phyloP scores from a whole-genome alignment of 2,797 vertebrate genomes.

The Cyprinodon diabolis region DNA sequence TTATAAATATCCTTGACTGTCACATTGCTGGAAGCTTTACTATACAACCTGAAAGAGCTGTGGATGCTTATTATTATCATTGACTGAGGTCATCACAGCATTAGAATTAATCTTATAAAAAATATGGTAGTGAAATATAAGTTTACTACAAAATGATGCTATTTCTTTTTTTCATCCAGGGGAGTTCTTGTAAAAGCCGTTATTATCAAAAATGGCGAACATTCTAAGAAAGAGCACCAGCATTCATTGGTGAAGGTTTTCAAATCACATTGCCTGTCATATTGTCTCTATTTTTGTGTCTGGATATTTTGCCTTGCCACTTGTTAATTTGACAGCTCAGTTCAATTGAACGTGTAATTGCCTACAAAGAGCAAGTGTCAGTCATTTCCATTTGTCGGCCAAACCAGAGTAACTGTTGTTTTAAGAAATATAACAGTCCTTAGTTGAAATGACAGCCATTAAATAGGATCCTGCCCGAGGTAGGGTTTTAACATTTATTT shows the following conservation, averaged over 20 bases:
- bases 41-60: slow-evolving; percentile 33
- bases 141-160: neutral
- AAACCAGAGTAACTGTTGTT: slow-evolving; percentile 68
- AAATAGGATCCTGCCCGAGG: slow-evolving; percentile 55
- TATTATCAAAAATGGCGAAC: neutral
- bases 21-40: slow-evolving; percentile 51
- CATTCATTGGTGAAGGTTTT: slow-evolving; percentile 21
- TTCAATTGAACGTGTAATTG: slow-evolving; percentile 65
- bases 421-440: slow-evolving; percentile 48
- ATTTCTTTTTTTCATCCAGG: neutral
- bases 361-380: slow-evolving; percentile 65
- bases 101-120: slow-evolving; percentile 15
- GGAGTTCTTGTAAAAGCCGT: neutral
- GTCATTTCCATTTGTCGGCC: slow-evolving; percentile 59
- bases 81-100: neutral
- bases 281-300: slow-evolving; percentile 39
- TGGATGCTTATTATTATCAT: neutral
- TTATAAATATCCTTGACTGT: slow-evolving; percentile 60
- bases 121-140: neutral
- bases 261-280: slow-evolving; percentile 15
- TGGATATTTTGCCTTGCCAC: slow-evolving; percentile 46
- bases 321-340: slow-evolving; percentile 69
- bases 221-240: slow-evolving; percentile 1
- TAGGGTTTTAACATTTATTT: slow-evolving; percentile 39
- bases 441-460: slow-evolving; percentile 53